Base-by-base conservation (phyloP, 2,797 vertebrate genomes). In the Acrossocheilus wenchowensis region DNA sequence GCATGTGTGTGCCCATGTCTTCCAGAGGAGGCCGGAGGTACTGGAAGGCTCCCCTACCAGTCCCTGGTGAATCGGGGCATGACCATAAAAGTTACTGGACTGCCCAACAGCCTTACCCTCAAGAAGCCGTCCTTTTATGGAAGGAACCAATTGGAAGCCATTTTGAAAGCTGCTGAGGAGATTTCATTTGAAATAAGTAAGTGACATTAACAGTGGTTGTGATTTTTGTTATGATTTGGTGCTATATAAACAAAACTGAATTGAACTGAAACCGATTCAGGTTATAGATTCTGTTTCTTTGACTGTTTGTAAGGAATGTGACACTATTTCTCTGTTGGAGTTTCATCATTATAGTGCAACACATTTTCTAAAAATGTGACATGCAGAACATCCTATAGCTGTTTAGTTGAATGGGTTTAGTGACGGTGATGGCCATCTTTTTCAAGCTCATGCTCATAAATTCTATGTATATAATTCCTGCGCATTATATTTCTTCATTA, bases 111-210 rank as follows among this genome's bases (percentile, higher is more conserved):
- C 71, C 52, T 64, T 39, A 19, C 69, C n/a, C n/a, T 75, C 9
- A 83, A 21, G 10, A 83, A 74, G 68, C 69, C 69, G 23, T 83
- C 45, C 50, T 72, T 73, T 83, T 74, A 74, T 62, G n/a, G 81
- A 73, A 72, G 52, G 9, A 72, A 83, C 34, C 82, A 83, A 17
- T 23, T 73, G 54, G 68, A 39, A 57, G 52, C 50, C 6, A 83
- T 83, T 74, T 83, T 83, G 36, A 39, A 83, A 57, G 66, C 19
- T 73, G 69, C 66, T 6, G 19, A 83, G 50, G 50, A 26, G 11
- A 83, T 83, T 34, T 74, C 50, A n/a, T 83, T 83, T 74, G 45
- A 72, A 73, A 83, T 60, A 73, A 60, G 69, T 74, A 62, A 45
- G 80, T 81, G 62, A 69, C 10, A 52, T 82, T 36, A 71, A 10